Percentiles rank a stretch among this genome's conserved stretches.
These are phyloP conservation scores for Petrocephalus sullivani DNA, from an alignment of 2,797 vertebrate species.

Conservation along the genomic window DNA sequence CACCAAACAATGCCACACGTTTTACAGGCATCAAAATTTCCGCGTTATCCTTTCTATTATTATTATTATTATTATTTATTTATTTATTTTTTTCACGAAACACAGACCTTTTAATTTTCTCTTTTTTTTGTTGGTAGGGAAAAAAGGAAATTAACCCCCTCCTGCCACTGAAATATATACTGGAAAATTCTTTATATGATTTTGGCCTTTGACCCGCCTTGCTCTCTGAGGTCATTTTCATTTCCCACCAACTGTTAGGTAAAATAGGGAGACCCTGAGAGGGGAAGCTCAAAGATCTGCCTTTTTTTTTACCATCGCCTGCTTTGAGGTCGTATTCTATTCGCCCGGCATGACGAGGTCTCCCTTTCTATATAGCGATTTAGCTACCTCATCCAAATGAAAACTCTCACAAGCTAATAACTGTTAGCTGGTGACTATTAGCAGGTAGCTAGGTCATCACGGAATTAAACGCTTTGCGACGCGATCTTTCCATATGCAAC, in stretches of 20 bases:
- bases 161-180: constrained; percentile 38
- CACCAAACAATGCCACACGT: constrained; percentile 60
- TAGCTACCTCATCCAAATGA: neutral
- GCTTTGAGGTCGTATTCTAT: neutral
- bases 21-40: constrained; percentile 21
- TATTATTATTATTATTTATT: neutral
- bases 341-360: neutral
- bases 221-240: constrained; percentile 69
- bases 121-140: constrained; percentile 17
- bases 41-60: neutral
- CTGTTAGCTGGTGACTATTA: neutral
- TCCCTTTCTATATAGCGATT: neutral
- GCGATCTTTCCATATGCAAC: neutral
- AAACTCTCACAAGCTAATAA: neutral
- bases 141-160: constrained; percentile 29
- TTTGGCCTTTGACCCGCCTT: constrained; percentile 63
- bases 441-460: neutral
- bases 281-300: constrained; percentile 63
- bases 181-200: constrained; percentile 59
- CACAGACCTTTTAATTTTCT: constrained; percentile 48
- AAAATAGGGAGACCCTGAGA: constrained; percentile 70
- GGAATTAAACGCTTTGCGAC: neutral
- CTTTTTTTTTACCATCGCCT: constrained; percentile 33
- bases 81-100: constrained; percentile 36
- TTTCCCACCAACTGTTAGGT: constrained; percentile 82